Evolutionary conservation across 2,797 vertebrate genomes (phyloP).

Genomic region (Cynodonichthys magdalenae): DNA sequence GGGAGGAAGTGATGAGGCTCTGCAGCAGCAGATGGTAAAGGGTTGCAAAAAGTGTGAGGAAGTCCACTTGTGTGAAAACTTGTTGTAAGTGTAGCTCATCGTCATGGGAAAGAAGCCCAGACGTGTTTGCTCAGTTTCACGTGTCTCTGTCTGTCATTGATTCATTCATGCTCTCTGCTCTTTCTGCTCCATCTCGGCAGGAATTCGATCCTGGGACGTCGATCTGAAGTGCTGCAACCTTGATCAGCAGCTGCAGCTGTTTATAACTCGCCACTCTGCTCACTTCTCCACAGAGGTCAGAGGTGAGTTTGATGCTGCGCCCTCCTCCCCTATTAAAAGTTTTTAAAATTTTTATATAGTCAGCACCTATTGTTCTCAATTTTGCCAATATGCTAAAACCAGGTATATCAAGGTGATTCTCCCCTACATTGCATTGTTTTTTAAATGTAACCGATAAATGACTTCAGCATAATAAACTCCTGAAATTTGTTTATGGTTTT

Average conservation of each 20-base stretch:
- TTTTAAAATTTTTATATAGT: too few relatives aligned
- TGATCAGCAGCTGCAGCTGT: constrained; percentile 90
- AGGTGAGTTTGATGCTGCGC: constrained; percentile 85
- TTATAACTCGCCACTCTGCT: constrained; percentile 92
- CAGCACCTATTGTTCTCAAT: too few relatives aligned
- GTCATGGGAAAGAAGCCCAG: neutral
- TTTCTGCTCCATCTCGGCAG: constrained; percentile 70
- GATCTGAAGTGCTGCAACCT: constrained; percentile 86
- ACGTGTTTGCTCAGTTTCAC: neutral
- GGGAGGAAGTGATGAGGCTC: constrained; percentile 1
- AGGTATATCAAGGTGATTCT: too few relatives aligned
- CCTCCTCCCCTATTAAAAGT: too few relatives aligned
- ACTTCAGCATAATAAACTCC: too few relatives aligned
- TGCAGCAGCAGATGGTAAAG: constrained; percentile 37
- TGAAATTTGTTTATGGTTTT: too few relatives aligned
- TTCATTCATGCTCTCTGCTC: constrained; percentile 16
- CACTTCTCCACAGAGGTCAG: constrained; percentile 95
- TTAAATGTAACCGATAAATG: too few relatives aligned
- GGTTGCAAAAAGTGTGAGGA: neutral
- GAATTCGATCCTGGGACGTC: constrained; percentile 93
- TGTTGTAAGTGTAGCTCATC: neutral
- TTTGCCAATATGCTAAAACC: too few relatives aligned
- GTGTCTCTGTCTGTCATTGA: constrained; percentile 1
- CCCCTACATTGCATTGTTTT: too few relatives aligned
- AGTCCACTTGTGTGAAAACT: neutral